Evolutionary conservation across 2,888 invertebrate genomes (phyloP), one percentile per base, ranked within the genome.

Genomic region (Xestia rhomboidea): DNA sequence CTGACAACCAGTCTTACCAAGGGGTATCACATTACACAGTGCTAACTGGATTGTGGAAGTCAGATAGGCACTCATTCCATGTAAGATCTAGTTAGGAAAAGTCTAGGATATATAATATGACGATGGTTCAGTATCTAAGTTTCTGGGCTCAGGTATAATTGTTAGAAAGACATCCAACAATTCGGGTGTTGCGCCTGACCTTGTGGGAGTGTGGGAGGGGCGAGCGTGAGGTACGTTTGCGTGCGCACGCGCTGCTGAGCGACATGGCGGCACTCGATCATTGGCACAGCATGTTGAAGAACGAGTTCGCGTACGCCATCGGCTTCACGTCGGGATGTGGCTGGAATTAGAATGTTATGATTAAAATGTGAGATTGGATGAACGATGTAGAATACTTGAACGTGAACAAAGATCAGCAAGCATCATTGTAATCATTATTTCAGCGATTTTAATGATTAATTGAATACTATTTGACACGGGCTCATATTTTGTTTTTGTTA

Each of bases 301-400:
- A 97, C 76, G 98, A 98, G 94, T 98, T 98, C 89, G 99, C 99
- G 96, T 99, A 99, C 84, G 98, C 99, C 99, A 99, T 99, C 82
- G 99, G 99, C 97, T 98, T 99, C 83, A 99, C 98, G 95, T 99
- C 98, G 30, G 99, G 99, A 97, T 99, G 99, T 91, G 99, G 98
- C 99, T 99, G 97, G 84, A 98, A 98, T 46, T 38, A 70, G n/a
- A 80, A 73, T 3, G 8, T 60, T 49, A 57, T 6, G 21, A 7
- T 44, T 51, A 41, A n/a, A 15, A 18, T 60, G 30, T 30, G 18
- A 27, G 13, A 38, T 10, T 24, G 11, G 51, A n/a, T 11, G 11
- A 54, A 54, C 8, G 51, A n/a, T n/a, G n/a, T 54, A 1, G 51
- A 11, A n/a, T 5, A 11, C 11, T 54, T 5, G 51, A 10, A 51